Evolutionary conservation across 1,140 invertebrate genomes (phyloP), one percentile per base, ranked within the genome.

Genomic region (Drosophila bipectinata): DNA sequence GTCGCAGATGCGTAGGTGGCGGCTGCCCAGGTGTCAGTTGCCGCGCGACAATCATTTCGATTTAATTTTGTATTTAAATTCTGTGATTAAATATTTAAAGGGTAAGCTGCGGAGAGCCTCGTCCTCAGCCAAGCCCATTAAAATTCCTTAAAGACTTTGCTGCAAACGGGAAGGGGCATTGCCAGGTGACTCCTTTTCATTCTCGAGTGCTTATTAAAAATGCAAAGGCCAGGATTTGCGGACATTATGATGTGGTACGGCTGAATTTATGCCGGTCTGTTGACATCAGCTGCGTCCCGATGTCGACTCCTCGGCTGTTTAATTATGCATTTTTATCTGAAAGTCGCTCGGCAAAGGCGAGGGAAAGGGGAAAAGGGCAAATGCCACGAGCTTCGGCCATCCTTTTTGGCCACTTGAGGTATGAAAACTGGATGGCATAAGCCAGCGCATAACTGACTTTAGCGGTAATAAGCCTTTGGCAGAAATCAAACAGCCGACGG

Each of bases 131-230:
- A 73, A 78, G 79, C 62, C 84, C 83, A 88, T 88, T 88, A 83
- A 88, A 88, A 88, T 88, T 89, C 76, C 83, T 88, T 88, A 83
- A 88, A 88, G 83, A 88, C 83, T 73, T 24, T 10, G 18, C 55
- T 37, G 68, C 47, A 21, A 18, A 7, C 44, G 15, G 41, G 14
- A 6, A 7, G 39, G 53, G 54, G 24, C n/a, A 28, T 55, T 51
- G 53, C 51, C 69, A 52, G 49, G 57, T 56, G 83, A 79, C 82
- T 88, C 83, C 82, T 87, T 88, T 87, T 87, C 82, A 87, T 87
- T 88, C 81, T 88, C 84, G 83, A 88, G 84, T 83, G 79, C 84
- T 88, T 88, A 88, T 88, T 88, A 88, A 88, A 88, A 88, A 88
- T 88, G 84, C 83, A 88, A 77, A 67, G 72, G 68, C 84, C 84